These are phyloP conservation scores for Poecilus cupreus DNA, from an alignment of 2,888 invertebrate species.

Conservation along the genomic window DNA sequence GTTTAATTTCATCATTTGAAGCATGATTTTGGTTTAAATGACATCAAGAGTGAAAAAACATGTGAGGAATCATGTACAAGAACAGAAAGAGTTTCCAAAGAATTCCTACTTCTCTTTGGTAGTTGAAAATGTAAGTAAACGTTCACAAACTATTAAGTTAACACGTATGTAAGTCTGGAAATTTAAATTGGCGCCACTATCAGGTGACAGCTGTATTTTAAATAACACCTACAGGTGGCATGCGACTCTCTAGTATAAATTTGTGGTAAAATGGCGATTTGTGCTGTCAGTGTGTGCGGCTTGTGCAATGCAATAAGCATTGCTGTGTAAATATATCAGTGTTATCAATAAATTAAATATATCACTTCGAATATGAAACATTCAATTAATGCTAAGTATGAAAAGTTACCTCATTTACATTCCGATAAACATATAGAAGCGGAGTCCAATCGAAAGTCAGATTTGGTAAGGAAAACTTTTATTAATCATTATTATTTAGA, in stretches of 20 bases:
- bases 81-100: neutral
- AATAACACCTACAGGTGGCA: conserved; percentile 52
- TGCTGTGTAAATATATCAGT: conserved; percentile 53
- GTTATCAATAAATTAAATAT: conserved; percentile 39
- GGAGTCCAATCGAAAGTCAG: conserved; percentile 64
- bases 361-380: conserved; percentile 69
- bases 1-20: neutral
- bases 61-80: neutral
- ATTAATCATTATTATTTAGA: neutral
- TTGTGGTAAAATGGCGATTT: conserved; percentile 51
- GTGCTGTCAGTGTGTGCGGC: conserved; percentile 40
- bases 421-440: conserved; percentile 67
- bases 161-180: neutral
- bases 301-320: conserved; percentile 32
- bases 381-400: conserved; percentile 70
- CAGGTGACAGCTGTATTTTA: neutral
- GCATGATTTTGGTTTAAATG: conserved; percentile 7
- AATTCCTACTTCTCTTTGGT: neutral
- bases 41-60: conserved; percentile 17
- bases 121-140: conserved; percentile 31
- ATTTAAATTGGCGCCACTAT: conserved; percentile 31
- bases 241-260: conserved; percentile 21
- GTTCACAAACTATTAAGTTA: neutral
- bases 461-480: conserved; percentile 65
- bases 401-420: conserved; percentile 70